Evolutionary conservation across 2,797 vertebrate species (phyloP), one percentile per base, ranked within the genome.

Genomic region (Simalia tracyae): DNA sequence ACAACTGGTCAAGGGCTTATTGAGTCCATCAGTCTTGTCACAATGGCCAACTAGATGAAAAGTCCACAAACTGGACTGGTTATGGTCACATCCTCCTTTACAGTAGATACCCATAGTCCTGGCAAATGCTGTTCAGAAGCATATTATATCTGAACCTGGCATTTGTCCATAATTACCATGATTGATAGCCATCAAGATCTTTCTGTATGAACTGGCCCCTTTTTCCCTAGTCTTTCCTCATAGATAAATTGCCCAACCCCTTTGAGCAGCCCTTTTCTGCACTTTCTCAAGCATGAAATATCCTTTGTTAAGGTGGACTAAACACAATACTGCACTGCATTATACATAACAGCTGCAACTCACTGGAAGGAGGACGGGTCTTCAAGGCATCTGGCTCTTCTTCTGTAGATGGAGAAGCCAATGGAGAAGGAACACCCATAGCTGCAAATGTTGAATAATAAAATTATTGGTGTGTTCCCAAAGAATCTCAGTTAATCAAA

Each of bases 401-500:
- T 64, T 92, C 22, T 36, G 84, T 59, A n/a, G 87, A 92, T n/a
- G 46, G 54, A 24, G 88, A 90, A 26, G 36, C 60, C 54, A 84
- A 3, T 3, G 60, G 87, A 57, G 64, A 87, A 94, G 90, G 66
- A 19, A 81, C 26, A 17, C 15, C 84, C 3, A n/a, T 60, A 59
- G 87, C 84, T 92, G 61, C n/a, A 84, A 89, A 59, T 36, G 9
- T 26, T 10, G 26, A 89, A 59, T 1, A 5, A 36, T 84, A 46
- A 36, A 56, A 89, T 60, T 2, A 89, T 56, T 54, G 22, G 31
- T 68, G 26, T 0, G 2, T 4, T 11, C 5, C 46, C 6, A 22
- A 46, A 19, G 1, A 5, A 12, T 28, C 46, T 24, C 61, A n/a
- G 14, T 64, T 86, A n/a, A 88, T 28, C 11, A 57, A 50, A 68